Evolutionary conservation across 2,888 invertebrate genomes (phyloP).

Genomic region (Cephalotes varians): DNA sequence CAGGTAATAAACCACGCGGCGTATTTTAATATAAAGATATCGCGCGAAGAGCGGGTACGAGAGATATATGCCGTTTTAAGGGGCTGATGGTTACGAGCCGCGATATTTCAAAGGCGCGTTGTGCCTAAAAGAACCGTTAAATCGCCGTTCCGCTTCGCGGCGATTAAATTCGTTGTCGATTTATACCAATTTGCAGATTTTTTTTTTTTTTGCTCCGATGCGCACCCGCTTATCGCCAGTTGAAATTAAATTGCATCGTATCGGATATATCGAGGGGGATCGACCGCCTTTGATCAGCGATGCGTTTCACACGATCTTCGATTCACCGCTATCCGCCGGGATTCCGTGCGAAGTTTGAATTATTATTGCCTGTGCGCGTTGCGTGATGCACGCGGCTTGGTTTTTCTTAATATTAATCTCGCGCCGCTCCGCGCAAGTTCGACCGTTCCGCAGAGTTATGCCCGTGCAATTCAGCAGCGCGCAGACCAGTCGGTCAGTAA

Average conservation of each 20-base stretch:
- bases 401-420: constrained; percentile 67
- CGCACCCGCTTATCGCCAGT: constrained; percentile 12
- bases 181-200: constrained; percentile 31
- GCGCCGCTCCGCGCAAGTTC: constrained; percentile 45
- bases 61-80: constrained; percentile 21
- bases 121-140: constrained; percentile 10
- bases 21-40: constrained; percentile 36
- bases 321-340: neutral
- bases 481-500: constrained; percentile 21
- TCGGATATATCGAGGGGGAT: neutral
- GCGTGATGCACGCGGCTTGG: constrained; percentile 36
- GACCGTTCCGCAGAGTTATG: constrained; percentile 54
- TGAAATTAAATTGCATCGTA: constrained; percentile 4
- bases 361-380: constrained; percentile 53
- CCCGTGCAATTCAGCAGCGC: constrained; percentile 11
- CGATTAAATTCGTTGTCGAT: constrained; percentile 19
- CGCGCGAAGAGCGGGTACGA: neutral
- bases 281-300: constrained; percentile 13
- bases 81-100: neutral
- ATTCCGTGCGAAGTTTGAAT: constrained; percentile 56
- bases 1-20: constrained; percentile 13
- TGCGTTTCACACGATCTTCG: constrained; percentile 33
- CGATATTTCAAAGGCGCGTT: constrained; percentile 3
- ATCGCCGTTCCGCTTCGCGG: neutral
- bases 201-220: neutral